Base-by-base conservation (phyloP, 2,797 vertebrate species). In the Valencia hispanica region DNA sequence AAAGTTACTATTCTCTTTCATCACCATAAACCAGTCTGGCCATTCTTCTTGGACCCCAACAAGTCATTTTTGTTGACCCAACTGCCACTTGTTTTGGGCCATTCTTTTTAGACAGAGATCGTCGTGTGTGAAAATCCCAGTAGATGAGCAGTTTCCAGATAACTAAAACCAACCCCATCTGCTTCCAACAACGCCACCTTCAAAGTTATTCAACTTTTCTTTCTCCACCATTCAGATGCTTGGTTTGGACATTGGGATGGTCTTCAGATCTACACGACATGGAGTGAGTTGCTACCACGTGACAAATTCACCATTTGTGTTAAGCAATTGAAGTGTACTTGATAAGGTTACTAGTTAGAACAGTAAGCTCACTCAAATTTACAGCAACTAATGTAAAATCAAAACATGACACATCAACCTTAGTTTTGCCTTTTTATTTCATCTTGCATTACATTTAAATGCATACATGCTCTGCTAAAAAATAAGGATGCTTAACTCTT, bases 371-470 rank as follows among this genome's bases (percentile, higher is more conserved):
- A 36, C 20, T 25, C 5, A 11, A 65, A 65, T 39, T 14, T 17
- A 22, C 17, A 65, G 9, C 34, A 45, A 45, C 6, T 68, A 8
- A 18, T 68, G 25, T 17, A 45, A 68, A 68, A 27, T 15, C 39
- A 45, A 45, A 68, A 66, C 18, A 15, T 7, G 7, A 68, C 12
- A 68, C 65, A 5, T 27, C 17, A 68, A 45, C 41, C 6, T 15
- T 27, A 3, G 63, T 66, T 45, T 66, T 39, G 5, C 39, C 43
- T 59, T 86, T 93, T 94, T 90, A 93, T 95, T 95, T 73, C 81
- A 61, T 79, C 84, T 78, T 89, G 87, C 85, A 88, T 84, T 92
- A 93, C 93, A 94, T 92, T 90, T 74, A 3, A 81, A 86, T 93
- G 90, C 81, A 93, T 88, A 90, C 90, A 88, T 86, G 55, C 70